Evolutionary conservation across 2,113 vertebrate genomes (phyloP), one percentile per base, ranked within the genome.

Genomic region (Colistium nudipinnis): DNA sequence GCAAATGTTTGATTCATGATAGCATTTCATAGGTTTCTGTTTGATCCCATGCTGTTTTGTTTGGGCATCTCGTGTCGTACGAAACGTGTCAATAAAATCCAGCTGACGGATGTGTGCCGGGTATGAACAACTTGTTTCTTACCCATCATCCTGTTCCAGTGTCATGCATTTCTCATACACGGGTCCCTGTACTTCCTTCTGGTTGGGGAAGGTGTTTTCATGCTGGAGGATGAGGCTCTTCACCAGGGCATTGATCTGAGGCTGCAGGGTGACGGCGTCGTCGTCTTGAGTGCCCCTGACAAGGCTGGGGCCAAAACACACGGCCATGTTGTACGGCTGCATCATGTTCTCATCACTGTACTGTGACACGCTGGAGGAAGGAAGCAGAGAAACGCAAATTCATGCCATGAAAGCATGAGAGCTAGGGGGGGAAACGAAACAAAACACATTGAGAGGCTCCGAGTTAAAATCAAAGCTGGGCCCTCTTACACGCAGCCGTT

Each of bases 271-370:
- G 59, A 95, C 93, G 0, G 88, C 92, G 31, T 97, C 94, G 4
- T 94, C 92, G 1, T 90, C 92, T 0, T 89, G 55, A 0, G 86
- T 86, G 12, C 93, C 89, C 2, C 93, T 81, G 27, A 95, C 82
- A 66, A 96, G 88, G 0, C 92, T 95, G 11, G 95, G 95, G 8
- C 95, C 95, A 1, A 96, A 96, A 84, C 95, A 96, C 75, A 96
- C 95, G 0, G 95, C 95, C 87, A 96, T 68, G 79, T 96, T 96
- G 84, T 96, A 95, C 7, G 95, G 92, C 62, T 95, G 93, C 95
- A 96, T 96, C 95, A 96, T 96, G 90, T 96, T 96, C 90, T 96
- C 94, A 0, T 95, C 95, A 2, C 95, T 96, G 88, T 95, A 95
- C 85, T 95, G 93, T 31, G 94, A 92, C 67, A 96, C 86, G 64